Conservation (phyloP, 2,797 vertebrate genomes). For the Typhlichthys eigenmanni region DNA sequence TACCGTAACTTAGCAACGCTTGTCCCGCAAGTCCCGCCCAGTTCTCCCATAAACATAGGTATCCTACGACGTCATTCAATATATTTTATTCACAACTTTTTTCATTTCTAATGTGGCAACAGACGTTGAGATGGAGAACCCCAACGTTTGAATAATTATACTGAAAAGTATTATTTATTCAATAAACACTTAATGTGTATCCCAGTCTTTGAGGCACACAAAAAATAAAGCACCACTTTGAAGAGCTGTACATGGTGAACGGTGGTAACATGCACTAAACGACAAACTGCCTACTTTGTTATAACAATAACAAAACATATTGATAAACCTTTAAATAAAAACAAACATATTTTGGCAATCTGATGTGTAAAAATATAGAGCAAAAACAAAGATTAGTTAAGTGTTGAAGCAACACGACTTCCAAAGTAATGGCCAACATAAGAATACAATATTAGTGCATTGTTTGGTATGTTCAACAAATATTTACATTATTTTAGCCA, state of each 20-base stretch:
- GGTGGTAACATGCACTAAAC: constrained; percentile 64
- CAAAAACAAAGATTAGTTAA: constrained; percentile 36
- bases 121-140: neutral
- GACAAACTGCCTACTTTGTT: constrained; percentile 29
- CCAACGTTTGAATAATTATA: constrained; percentile 24
- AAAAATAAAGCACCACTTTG: constrained; percentile 61
- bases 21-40: neutral
- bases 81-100: neutral
- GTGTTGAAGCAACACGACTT: constrained; percentile 53
- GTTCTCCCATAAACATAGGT: no score
- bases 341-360: constrained; percentile 29
- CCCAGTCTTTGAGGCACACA: constrained; percentile 44
- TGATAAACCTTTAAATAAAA: constrained; percentile 44
- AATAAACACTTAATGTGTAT: constrained; percentile 47
- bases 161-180: constrained; percentile 70
- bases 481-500: constrained; percentile 15
- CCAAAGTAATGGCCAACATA: constrained; percentile 29
- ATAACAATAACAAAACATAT: constrained; percentile 31
- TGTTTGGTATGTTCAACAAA: constrained; percentile 20
- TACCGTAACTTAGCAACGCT: constrained; percentile 52
- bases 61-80: no score
- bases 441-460: constrained; percentile 37
- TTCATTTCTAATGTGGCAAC: no score
- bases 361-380: constrained; percentile 16
- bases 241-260: constrained; percentile 55